A percentile compares a stretch with the other conserved stretches of the same genome.
These are phyloP conservation scores for Phenganax subtilis DNA, from an alignment of 92 coral and sea anemone species.

Conservation along the genomic window DNA sequence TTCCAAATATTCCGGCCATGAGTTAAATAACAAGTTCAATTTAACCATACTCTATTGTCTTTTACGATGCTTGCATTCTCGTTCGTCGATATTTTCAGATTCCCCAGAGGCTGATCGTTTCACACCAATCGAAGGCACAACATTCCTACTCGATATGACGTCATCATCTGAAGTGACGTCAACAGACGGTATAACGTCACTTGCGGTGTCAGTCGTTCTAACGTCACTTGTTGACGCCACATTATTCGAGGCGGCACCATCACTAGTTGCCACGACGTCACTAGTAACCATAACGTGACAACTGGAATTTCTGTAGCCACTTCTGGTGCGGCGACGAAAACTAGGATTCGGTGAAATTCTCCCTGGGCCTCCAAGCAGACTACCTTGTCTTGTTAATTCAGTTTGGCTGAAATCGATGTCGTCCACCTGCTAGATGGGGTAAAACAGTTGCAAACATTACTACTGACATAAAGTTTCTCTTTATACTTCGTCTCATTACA, in stretches of 20 bases:
- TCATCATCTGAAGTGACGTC: background rate
- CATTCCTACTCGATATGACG: background rate
- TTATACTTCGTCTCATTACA: background rate
- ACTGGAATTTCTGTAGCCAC: background rate
- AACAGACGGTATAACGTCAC: too few species aligned
- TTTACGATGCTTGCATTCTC: too few species aligned
- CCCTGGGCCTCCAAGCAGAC: slow-evolving; percentile 8
- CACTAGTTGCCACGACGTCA: background rate
- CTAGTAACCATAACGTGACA: background rate
- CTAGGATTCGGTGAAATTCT: background rate
- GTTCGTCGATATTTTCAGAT: too few species aligned
- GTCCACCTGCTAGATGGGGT: background rate
- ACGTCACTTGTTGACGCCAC: too few species aligned
- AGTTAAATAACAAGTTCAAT: too few species aligned
- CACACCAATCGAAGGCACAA: too few species aligned
- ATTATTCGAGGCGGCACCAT: background rate
- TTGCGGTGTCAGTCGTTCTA: too few species aligned
- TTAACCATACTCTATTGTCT: too few species aligned
- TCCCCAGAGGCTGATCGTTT: too few species aligned
- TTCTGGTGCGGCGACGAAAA: background rate
- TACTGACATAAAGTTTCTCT: background rate
- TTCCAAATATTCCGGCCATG: too few species aligned
- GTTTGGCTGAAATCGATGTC: slow-evolving; percentile 12
- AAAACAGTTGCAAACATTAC: background rate
- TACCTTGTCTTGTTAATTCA: background rate